phyloP scores from a whole-genome alignment of 2,113 vertebrate genomes.

The Bombycilla garrulus region DNA sequence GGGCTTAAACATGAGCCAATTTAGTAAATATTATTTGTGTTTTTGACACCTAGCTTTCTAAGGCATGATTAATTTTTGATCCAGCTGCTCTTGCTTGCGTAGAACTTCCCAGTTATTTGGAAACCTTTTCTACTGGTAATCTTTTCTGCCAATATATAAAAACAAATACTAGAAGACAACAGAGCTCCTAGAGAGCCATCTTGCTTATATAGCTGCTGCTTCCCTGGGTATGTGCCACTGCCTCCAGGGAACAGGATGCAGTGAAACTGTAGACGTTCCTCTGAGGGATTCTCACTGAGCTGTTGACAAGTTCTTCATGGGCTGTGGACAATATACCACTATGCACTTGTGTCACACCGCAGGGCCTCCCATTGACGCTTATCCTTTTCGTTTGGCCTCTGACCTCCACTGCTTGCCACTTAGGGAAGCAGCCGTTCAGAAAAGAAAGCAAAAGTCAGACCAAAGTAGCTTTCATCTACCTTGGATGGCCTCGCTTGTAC shows the following conservation, averaged over 20 bases:
- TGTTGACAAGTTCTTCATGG: conserved; percentile 69
- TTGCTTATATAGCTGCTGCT: conserved; percentile 50
- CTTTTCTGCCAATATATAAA: not conserved
- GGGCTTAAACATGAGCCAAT: not conserved
- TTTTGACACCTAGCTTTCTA: not conserved
- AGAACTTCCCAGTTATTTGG: not conserved
- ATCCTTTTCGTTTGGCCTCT: conserved; percentile 57
- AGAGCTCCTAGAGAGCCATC: not conserved
- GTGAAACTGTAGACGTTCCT: conserved; percentile 53
- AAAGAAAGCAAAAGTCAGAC: conserved; percentile 32
- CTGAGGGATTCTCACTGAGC: conserved; percentile 55
- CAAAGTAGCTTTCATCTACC: not conserved
- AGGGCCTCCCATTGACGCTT: conserved; percentile 63
- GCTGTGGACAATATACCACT: conserved; percentile 52
- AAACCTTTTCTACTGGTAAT: not conserved
- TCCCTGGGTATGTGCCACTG: conserved; percentile 11
- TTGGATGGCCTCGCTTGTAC: not conserved
- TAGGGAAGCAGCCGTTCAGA: conserved; percentile 15
- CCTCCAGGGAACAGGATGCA: conserved; percentile 43
- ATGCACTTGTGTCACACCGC: conserved; percentile 62
- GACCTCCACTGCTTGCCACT: conserved; percentile 54
- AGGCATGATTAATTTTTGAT: not conserved
- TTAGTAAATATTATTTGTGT: not conserved
- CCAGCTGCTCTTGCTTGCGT: not conserved
- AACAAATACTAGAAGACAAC: not conserved